Evolutionary conservation across 2,113 vertebrate genomes (phyloP), one percentile per base, ranked within the genome.

Genomic region (Arvicanthis niloticus): DNA sequence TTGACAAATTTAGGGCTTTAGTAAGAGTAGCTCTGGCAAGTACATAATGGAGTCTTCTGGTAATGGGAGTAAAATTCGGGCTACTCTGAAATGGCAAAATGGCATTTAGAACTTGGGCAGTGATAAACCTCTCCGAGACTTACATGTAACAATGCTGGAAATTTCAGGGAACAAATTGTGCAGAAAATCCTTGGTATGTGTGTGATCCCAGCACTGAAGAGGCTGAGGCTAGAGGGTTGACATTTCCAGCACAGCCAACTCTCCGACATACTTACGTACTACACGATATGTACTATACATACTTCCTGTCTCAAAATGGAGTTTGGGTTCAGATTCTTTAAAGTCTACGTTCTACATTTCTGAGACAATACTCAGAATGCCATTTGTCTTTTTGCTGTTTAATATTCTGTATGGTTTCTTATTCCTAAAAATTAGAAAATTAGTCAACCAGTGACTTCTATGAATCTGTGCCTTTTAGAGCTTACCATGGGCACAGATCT

Each of bases 101-200:
- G 29, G 17, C 70, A 22, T 4, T 89, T 78, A 77, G 4, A 76
- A 40, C 93, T 34, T 76, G 16, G 42, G 70, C 29, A 67, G 34
- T 67, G 75, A 34, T 29, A 29, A 17, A 34, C 73, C 2, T 89
- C 19, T 77, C 58, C 13, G 85, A 11, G 58, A 17, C 62, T 89
- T 89, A 80, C 24, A n/a, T 45, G 40, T 72, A 40, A 19, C 95
- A 56, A 76, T 94, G 42, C 11, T 84, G 62, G 81, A 76, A 94
- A 86, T 70, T 75, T 75, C 37, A 70, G 15, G 72, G 51, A 86
- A 45, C 73, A 86, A 26, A 4, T 42, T 88, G 10, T 90, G 1
- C 56, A 53, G 87, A 92, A 84, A 91, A n/a, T 82, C 77, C 5
- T 88, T 73, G 68, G 16, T 77, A 56, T 56, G 31, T 13, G 17